These are phyloP conservation scores for Calyptomena viridis DNA, from an alignment of 2,113 vertebrate genomes.

Conservation along the genomic window DNA sequence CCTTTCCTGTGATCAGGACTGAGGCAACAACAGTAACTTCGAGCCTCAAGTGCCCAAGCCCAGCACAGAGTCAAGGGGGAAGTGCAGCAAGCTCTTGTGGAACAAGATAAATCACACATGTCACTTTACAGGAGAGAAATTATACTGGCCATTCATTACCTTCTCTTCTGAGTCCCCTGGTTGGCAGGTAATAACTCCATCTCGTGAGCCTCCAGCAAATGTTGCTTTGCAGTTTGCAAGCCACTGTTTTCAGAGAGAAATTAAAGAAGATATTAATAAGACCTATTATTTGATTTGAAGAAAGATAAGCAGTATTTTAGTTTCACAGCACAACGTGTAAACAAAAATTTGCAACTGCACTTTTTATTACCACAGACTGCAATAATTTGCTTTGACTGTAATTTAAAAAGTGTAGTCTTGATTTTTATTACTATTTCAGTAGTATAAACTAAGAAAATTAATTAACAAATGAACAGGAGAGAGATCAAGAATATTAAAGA, in stretches of 20 bases:
- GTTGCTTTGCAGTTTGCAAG: conserved; percentile 95
- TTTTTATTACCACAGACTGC: neutral
- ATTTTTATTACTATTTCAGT: neutral
- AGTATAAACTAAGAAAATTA: neutral
- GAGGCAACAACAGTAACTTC: neutral
- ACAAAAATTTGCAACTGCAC: neutral
- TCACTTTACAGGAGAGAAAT: neutral
- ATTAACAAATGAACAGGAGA: neutral
- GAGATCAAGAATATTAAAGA: neutral
- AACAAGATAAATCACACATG: neutral
- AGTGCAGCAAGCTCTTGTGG: neutral
- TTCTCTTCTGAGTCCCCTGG: conserved; percentile 97
- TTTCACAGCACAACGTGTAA: neutral
- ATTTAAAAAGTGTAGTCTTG: neutral
- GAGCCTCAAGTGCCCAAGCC: neutral
- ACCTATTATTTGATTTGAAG: neutral
- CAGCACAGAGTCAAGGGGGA: neutral
- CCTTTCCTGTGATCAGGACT: neutral
- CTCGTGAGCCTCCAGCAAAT: conserved; percentile 90
- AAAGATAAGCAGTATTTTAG: neutral
- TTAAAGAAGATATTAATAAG: neutral
- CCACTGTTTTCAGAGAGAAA: conserved; percentile 81
- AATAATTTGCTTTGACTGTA: neutral
- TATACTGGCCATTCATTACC: conserved; percentile 74
- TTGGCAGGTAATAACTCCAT: conserved; percentile 86